Base-by-base conservation (phyloP, 2,888 invertebrate species). In the Microdon myrmicae region DNA sequence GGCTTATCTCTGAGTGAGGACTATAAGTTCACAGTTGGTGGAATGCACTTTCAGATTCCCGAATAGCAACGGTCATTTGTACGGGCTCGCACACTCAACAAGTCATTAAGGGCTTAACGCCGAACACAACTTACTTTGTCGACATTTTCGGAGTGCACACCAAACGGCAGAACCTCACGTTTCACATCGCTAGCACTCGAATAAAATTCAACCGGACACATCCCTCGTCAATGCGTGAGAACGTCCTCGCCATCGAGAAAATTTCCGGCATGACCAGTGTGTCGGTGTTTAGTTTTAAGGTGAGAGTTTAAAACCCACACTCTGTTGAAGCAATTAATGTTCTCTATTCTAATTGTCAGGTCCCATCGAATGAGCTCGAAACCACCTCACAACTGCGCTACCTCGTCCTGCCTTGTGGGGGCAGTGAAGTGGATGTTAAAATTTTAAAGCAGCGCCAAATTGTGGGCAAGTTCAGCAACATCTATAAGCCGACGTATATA, bases 281-380 rank as follows among this genome's bases (percentile, higher is more conserved):
- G 38, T 82, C 82, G 10, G 80, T 82, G 23, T 84, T 84, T 68
- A 81, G 82, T 70, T 85, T 81, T 71, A 85, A 85, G 81, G 84
- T 84, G 74, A 47, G 61, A 8, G 12, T 10, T 17, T 38, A n/a
- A n/a, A n/a, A n/a, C n/a, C n/a, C n/a, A 32, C 3, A 16, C 8
- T 9, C 14, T 10, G 3, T 20, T 6, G 7, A 14, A 23, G 2
- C 5, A 22, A n/a, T n/a, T n/a, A 32, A 45, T 9, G n/a, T 14
- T 23, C 26, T 8, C 16, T 16, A 8, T 28, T 23, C n/a, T 25
- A 16, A 64, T 59, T 10, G 48, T 67, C 29, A 49, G 61, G 19
- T 35, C 9, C 51, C 49, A 6, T 25, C 39, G 9, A 39, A 38
- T 9, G 60, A 23, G 13, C 8, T 35, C 10, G 32, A 28, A 7